Conservation (phyloP, 2,888 invertebrate species). For the Odontothrips loti region DNA sequence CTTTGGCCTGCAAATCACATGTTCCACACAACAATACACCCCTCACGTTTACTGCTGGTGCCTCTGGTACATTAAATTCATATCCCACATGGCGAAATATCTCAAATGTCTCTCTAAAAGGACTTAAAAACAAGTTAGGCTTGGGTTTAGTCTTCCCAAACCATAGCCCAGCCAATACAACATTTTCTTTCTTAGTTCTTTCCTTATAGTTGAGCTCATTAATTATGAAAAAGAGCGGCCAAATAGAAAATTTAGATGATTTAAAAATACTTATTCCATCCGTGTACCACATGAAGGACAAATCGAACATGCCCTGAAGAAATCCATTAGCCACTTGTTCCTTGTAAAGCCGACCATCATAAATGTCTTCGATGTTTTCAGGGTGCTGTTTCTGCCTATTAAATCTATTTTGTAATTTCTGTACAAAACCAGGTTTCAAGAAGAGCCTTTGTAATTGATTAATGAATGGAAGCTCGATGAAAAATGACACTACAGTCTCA, state of each 20-base stretch:
- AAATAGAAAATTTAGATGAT: constrained; percentile 25
- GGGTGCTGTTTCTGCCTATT: neutral
- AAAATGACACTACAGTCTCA: neutral
- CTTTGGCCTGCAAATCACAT: constrained; percentile 30
- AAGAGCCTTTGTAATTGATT: constrained; percentile 2
- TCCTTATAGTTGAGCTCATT: constrained; percentile 23
- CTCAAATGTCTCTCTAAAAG: neutral
- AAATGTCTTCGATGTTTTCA: neutral
- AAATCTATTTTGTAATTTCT: constrained; percentile 10
- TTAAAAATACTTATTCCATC: constrained; percentile 28
- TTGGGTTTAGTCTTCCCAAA: constrained; percentile 27
- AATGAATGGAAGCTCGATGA: constrained; percentile 14
- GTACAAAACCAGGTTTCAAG: neutral
- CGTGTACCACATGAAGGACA: constrained; percentile 31
- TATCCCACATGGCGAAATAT: neutral
- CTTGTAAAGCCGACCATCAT: constrained; percentile 10
- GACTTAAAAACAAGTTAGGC: neutral
- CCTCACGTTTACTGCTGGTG: neutral
- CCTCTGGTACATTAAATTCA: neutral
- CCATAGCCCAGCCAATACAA: constrained; percentile 21
- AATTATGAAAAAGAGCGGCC: constrained; percentile 18
- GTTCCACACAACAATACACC: constrained; percentile 24
- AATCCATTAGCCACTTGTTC: neutral
- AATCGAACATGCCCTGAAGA: neutral
- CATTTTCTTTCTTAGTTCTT: constrained; percentile 28